These are phyloP conservation scores for Argyrosomus regius DNA, from an alignment of 2,797 vertebrate genomes.

Conservation along the genomic window DNA sequence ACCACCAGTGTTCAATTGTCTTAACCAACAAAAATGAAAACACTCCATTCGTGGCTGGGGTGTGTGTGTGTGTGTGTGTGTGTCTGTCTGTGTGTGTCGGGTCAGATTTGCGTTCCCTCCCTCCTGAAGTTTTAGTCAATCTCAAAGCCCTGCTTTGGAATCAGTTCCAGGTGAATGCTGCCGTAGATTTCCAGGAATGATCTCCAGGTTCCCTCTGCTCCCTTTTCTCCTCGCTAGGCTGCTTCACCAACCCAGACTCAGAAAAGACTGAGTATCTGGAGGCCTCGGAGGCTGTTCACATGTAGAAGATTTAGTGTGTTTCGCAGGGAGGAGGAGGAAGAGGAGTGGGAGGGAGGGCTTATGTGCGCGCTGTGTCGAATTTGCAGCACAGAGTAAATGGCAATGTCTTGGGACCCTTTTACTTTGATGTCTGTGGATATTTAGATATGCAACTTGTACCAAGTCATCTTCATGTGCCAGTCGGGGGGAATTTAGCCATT, in stretches of 20 bases:
- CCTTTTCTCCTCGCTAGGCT: conserved; percentile 35
- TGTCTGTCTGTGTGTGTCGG: conserved; percentile 38
- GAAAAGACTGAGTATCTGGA: conserved; percentile 25
- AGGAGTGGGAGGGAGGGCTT: neutral
- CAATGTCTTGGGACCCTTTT: neutral
- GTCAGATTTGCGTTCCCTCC: conserved; percentile 46
- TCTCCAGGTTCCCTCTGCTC: conserved; percentile 48
- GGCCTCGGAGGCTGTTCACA: conserved; percentile 43
- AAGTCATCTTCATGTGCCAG: conserved; percentile 6
- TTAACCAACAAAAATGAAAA: conserved; percentile 69
- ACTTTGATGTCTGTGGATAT: conserved; percentile 13
- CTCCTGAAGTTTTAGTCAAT: conserved; percentile 48
- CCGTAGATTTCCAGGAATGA: conserved; percentile 71
- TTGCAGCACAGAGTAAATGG: conserved; percentile 37
- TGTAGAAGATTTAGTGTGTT: conserved; percentile 40
- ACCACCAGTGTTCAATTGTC: conserved; percentile 61
- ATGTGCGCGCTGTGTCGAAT: conserved; percentile 24
- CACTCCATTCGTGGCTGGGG: conserved; percentile 33
- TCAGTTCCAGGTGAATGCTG: conserved; percentile 83
- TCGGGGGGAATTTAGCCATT: neutral
- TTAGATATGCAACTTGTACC: conserved; percentile 20
- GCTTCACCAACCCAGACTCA: conserved; percentile 27
- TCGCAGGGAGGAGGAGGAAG: neutral
- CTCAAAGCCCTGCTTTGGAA: conserved; percentile 65
- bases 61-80: conserved; percentile 18